Evolutionary conservation across 2,797 vertebrate species (phyloP).

Genomic region (Sebastes taczanowskii): DNA sequence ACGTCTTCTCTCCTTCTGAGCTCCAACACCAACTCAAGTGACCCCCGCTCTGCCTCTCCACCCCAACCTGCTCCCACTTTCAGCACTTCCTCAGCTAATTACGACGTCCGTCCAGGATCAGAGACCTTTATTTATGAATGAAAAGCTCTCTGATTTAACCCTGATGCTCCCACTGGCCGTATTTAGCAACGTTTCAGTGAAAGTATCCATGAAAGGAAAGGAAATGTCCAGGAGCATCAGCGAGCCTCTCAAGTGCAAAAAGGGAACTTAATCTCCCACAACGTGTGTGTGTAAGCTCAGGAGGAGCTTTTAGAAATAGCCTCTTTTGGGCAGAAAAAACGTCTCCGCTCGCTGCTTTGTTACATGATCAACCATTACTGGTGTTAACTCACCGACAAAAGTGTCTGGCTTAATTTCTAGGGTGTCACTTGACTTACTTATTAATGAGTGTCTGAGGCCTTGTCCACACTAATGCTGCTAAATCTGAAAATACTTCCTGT

Average conservation of each 20-base stretch:
- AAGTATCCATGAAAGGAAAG: constrained; percentile 44
- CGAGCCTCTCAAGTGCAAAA: constrained; percentile 12
- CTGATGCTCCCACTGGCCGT: constrained; percentile 10
- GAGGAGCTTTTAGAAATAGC: constrained; percentile 34
- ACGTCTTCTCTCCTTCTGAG: not conserved
- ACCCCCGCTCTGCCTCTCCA: not conserved
- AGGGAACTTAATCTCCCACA: constrained; percentile 15
- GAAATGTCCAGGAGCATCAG: constrained; percentile 17
- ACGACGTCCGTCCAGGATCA: not conserved
- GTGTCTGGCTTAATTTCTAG: not conserved
- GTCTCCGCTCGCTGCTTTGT: not conserved
- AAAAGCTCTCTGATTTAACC: constrained; percentile 27
- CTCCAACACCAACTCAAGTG: constrained; percentile 20
- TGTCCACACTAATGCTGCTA: not conserved
- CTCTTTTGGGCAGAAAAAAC: constrained; percentile 7
- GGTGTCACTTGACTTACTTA: constrained; percentile 18
- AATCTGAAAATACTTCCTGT: too few species aligned
- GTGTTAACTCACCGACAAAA: not conserved
- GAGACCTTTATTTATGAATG: constrained; percentile 19
- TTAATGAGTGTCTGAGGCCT: not conserved
- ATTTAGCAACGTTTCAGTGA: constrained; percentile 53
- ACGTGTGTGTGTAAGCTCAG: not conserved
- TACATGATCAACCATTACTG: not conserved
- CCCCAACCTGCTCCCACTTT: constrained; percentile 24
- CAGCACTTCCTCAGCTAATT: constrained; percentile 32